phyloP scores from a whole-genome alignment of 2,888 invertebrate genomes.

The Acanthosepion lycidas region DNA sequence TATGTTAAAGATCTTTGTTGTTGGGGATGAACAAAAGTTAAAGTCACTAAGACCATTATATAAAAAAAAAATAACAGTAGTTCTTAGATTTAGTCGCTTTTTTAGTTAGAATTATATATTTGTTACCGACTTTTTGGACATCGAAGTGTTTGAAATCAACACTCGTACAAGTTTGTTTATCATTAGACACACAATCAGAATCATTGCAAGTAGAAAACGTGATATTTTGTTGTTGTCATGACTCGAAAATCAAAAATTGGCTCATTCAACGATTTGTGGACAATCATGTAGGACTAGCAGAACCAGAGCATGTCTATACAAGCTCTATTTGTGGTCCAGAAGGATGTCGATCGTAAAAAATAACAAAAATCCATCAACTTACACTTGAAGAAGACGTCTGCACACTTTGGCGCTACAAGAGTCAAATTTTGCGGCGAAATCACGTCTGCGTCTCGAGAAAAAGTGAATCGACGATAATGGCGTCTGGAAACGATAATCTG shows the following conservation, averaged over 20 bases:
- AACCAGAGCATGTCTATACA: not conserved
- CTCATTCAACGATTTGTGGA: not conserved
- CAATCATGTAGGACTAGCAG: not conserved
- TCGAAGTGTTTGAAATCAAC: not conserved
- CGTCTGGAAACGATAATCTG: conserved; percentile 70
- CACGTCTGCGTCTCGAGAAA: conserved; percentile 71
- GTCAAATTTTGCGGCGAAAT: conserved; percentile 64
- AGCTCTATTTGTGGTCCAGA: not conserved
- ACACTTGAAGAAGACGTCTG: conserved; percentile 49
- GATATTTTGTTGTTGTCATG: conserved; percentile 33
- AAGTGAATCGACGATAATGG: conserved; percentile 66
- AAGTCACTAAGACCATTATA: conserved; percentile 6
- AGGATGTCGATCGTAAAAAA: conserved; percentile 34
- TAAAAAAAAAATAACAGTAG: not conserved
- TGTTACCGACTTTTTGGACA: not conserved
- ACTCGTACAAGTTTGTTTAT: not conserved
- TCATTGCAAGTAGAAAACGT: not conserved
- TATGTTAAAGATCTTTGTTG: not conserved
- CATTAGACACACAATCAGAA: not conserved
- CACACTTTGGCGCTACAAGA: conserved; percentile 56
- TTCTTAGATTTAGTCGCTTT: not conserved
- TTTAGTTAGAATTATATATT: not conserved
- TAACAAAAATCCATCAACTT: conserved; percentile 41
- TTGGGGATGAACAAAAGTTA: not conserved
- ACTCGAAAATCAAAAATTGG: not conserved